phyloP scores from a whole-genome alignment of 2,888 invertebrate species.

The Noctua pronuba region DNA sequence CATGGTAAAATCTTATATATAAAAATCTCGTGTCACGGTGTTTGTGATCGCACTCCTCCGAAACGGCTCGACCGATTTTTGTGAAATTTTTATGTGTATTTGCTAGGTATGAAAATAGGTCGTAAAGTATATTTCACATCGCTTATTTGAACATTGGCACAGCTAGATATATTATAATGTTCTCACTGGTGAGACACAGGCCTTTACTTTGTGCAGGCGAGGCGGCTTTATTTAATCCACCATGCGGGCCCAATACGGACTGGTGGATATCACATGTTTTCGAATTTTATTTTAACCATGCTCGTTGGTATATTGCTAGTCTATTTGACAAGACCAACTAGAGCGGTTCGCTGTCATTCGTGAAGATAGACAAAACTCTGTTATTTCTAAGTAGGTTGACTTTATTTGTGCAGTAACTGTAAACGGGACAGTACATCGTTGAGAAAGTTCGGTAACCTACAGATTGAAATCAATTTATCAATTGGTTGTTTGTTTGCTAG shows the following conservation, averaged over 20 bases:
- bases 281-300: neutral
- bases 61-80: no score
- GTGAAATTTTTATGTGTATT: no score
- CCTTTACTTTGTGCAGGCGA: neutral
- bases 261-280: neutral
- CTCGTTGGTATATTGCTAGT: neutral
- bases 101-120: no score
- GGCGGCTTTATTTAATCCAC: neutral
- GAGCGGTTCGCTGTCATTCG: constrained; percentile 14
- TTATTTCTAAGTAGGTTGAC: constrained; percentile 38
- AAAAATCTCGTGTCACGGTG: no score
- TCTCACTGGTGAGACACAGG: neutral
- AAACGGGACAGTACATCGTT: constrained; percentile 20
- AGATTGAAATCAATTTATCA: constrained; percentile 52
- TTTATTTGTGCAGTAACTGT: constrained; percentile 46
- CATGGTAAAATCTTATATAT: no score
- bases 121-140: no score
- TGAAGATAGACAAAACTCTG: constrained; percentile 20
- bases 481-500: constrained; percentile 32
- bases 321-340: neutral
- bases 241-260: neutral
- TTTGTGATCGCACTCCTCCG: no score
- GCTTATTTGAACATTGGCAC: no score
- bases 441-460: constrained; percentile 50
- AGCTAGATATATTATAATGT: neutral